Conservation (phyloP, 2,113 vertebrate genomes). For the Donacobius atricapilla region DNA sequence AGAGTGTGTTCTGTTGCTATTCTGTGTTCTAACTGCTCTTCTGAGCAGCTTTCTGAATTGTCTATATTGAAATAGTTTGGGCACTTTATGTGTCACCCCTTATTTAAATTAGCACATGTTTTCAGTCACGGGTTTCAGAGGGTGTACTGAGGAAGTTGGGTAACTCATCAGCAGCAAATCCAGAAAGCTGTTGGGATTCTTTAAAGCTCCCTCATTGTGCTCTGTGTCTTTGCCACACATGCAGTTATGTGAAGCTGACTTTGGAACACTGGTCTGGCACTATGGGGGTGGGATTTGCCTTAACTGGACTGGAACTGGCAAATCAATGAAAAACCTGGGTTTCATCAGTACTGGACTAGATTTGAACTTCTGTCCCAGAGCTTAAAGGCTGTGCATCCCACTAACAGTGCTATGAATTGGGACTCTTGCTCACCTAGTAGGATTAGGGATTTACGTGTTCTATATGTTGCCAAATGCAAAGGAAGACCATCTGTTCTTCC, state of each 20-base stretch:
- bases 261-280: accelerated
- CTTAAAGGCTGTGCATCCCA: neutral
- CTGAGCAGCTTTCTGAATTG: neutral
- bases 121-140: neutral
- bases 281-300: neutral
- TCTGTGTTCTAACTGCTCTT: neutral
- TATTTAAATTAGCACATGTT: neutral
- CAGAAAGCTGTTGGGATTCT: neutral
- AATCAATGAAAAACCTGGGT: neutral
- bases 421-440: neutral
- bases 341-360: neutral
- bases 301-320: neutral
- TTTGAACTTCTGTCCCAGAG: neutral
- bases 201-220: neutral
- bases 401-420: accelerated
- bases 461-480: neutral
- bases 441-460: neutral
- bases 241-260: neutral
- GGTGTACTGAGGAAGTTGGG: neutral
- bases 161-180: neutral
- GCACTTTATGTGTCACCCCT: neutral
- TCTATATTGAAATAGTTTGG: neutral
- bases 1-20: accelerated
- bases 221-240: accelerated
- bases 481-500: neutral